Percentiles rank a stretch among this genome's conserved stretches.
Conservation (phyloP, 2,888 invertebrate species). For the Microctonus brassicae region DNA sequence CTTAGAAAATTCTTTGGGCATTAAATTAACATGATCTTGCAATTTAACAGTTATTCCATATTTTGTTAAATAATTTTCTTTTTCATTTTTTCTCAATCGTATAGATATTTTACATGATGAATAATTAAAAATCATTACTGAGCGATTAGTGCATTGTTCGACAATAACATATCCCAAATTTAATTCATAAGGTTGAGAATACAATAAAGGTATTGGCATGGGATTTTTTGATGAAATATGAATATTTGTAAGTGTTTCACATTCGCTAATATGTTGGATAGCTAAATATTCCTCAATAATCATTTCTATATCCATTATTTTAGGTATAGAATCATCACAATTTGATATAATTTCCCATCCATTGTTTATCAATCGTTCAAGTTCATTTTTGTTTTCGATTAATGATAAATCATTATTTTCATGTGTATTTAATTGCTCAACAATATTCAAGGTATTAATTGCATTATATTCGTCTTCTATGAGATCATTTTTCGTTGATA, state of each 20-base stretch:
- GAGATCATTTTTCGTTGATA: slow-evolving; percentile 58
- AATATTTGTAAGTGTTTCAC: slow-evolving; percentile 65
- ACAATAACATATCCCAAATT: slow-evolving; percentile 74
- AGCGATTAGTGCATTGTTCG: slow-evolving; percentile 69
- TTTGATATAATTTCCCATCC: slow-evolving; percentile 62
- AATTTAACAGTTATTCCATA: slow-evolving; percentile 63
- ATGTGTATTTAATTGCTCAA: not conserved
- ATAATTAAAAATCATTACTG: slow-evolving; percentile 72
- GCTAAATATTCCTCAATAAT: slow-evolving; percentile 74
- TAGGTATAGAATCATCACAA: slow-evolving; percentile 71
- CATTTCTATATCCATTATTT: slow-evolving; percentile 74
- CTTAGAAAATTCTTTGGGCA: slow-evolving; percentile 71
- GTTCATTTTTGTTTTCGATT: not conserved
- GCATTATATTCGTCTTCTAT: slow-evolving; percentile 71
- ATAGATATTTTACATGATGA: slow-evolving; percentile 72
- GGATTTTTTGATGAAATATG: slow-evolving; percentile 56
- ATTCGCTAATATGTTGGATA: slow-evolving; percentile 69
- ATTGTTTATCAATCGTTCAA: slow-evolving; percentile 40
- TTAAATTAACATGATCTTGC: slow-evolving; percentile 66
- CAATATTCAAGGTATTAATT: slow-evolving; percentile 58
- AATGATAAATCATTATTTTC: not conserved
- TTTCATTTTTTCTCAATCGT: slow-evolving; percentile 60
- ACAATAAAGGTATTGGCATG: slow-evolving; percentile 71
- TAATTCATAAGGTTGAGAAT: slow-evolving; percentile 72
- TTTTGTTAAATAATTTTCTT: slow-evolving; percentile 44